Evolutionary conservation across 2,888 invertebrate genomes (phyloP), one percentile per base, ranked within the genome.

Genomic region (Tanypteryx hageni): DNA sequence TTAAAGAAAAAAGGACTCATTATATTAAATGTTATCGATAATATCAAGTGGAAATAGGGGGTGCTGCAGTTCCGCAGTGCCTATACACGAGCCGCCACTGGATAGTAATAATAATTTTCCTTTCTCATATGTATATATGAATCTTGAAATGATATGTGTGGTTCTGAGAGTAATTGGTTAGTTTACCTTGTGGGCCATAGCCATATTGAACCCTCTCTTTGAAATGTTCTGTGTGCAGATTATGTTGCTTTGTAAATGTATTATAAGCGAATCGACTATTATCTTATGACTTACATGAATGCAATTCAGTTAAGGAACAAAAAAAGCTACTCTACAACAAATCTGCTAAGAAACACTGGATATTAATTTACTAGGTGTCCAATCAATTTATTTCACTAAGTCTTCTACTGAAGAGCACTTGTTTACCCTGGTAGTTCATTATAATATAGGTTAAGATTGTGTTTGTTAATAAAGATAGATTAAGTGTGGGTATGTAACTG

Each of bases 321-420:
- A 89, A 61, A 59, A 89, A 89, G 89, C 61, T 89, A 89, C 64
- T 89, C 64, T 59, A 89, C 89, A 89, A 59, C 89, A 89, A 89
- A 89, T 89, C 89, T 89, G 89, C 89, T 89, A 61, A 83, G 89
- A 59, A 64, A 61, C 89, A 89, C 64, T 89, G 89, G 89, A 89
- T 59, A 89, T 61, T n/a, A n/a, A n/a, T n/a, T n/a, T n/a, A n/a
- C 61, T 89, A 89, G 89, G 61, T 61, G 44, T 61, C 44, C 61
- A 89, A 89, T 89, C 89, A 89, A 64, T 89, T 61, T 89, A 89
- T 89, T 59, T 89, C 89, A 89, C 89, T 89, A 89, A 89, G 89
- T 89, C 89, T 89, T 89, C 89, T 61, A 89, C 61, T 89, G 61
- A 89, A 61, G 89, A 89, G 61, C 89, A 89, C 89, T 89, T 89